A percentile compares a stretch with the other conserved stretches of the same genome.
Conservation (phyloP, 2,888 invertebrate species). For the Drosophila anceps region DNA sequence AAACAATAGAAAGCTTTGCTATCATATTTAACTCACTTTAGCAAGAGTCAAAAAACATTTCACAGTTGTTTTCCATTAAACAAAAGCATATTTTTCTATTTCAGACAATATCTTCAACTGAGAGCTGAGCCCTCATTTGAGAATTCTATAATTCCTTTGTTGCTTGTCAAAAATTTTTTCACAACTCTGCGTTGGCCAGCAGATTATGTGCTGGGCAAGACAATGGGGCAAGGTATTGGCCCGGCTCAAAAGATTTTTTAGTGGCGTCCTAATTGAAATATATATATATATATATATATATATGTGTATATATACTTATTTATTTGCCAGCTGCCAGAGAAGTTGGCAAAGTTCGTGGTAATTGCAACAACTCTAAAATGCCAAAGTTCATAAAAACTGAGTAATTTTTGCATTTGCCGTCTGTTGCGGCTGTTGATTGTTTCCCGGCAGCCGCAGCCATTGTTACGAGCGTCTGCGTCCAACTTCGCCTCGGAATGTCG, state of each 20-base stretch:
- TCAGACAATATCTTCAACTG: not conserved
- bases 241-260: conserved; percentile 16
- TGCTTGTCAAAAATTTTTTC: conserved; percentile 28
- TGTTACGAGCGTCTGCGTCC: conserved; percentile 43
- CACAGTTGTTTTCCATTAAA: not conserved
- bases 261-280: conserved; percentile 41
- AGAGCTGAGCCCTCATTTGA: not conserved
- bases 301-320: conserved; percentile 27
- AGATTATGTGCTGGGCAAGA: conserved; percentile 27
- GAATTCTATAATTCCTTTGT: conserved; percentile 5
- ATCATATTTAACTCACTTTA: not conserved
- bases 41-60: not conserved
- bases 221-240: conserved; percentile 15
- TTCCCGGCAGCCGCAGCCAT: conserved; percentile 60
- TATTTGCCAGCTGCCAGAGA: conserved; percentile 34
- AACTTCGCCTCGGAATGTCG: conserved; percentile 58
- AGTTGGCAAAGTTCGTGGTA: conserved; percentile 50
- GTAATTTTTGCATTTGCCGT: conserved; percentile 66
- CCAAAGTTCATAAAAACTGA: conserved; percentile 45
- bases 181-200: conserved; percentile 27
- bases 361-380: conserved; percentile 52
- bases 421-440: conserved; percentile 72
- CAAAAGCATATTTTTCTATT: not conserved
- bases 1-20: not conserved
- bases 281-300: conserved; percentile 31